Evolutionary conservation across 2,113 vertebrate species (phyloP).

Genomic region (Zosterops lateralis): DNA sequence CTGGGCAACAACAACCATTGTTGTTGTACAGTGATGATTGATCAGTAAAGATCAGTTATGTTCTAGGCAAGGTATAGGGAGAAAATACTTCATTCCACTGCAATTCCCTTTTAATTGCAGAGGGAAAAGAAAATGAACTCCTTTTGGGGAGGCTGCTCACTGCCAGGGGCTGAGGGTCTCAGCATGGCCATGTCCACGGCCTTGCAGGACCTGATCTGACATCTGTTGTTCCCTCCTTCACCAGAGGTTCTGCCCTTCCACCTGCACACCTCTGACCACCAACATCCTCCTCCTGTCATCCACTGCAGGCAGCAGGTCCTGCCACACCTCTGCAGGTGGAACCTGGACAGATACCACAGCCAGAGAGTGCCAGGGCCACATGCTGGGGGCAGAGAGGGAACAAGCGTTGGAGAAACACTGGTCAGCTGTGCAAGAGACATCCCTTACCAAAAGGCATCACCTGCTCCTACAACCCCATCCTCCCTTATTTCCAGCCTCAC

Average conservation of each 20-base stretch:
- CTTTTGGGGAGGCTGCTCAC: not conserved
- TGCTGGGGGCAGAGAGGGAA: not conserved
- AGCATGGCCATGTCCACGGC: accelerated
- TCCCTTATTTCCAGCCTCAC: not conserved
- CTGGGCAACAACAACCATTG: accelerated
- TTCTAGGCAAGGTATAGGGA: not conserved
- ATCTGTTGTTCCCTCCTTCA: not conserved
- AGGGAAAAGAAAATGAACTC: not conserved
- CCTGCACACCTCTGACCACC: not conserved
- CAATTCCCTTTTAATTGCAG: not conserved
- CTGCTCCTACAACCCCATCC: not conserved
- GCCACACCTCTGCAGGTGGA: not conserved
- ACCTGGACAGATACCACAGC: not conserved
- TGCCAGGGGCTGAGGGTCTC: not conserved
- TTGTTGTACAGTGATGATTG: not conserved
- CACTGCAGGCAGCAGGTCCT: not conserved
- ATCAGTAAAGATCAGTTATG: not conserved
- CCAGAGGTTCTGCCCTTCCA: not conserved
- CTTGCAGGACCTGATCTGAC: not conserved
- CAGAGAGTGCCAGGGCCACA: not conserved
- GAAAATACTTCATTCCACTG: not conserved
- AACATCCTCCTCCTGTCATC: not conserved
- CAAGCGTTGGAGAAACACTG: not conserved
- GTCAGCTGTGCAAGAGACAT: not conserved
- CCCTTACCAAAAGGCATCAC: not conserved